These are phyloP conservation scores for Saccostrea glomerata DNA, from an alignment of 1,140 invertebrate species.

Conservation along the genomic window DNA sequence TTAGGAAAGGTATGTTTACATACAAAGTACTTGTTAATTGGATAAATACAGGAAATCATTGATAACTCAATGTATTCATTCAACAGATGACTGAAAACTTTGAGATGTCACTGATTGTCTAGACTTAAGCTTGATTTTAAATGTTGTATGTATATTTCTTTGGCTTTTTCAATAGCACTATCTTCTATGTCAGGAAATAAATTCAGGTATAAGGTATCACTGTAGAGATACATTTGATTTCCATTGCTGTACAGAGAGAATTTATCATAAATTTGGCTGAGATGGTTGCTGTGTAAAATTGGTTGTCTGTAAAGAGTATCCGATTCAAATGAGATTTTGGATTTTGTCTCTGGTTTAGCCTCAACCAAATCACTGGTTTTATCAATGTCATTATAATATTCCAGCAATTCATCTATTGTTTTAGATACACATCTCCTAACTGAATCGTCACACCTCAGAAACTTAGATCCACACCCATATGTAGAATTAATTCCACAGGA, in stretches of 20 bases:
- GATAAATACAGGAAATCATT: no score
- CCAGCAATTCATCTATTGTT: neutral
- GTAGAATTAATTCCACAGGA: slow-evolving; percentile 32
- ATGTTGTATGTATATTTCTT: neutral
- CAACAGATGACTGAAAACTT: no score
- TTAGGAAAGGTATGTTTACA: neutral
- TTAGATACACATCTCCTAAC: slow-evolving; percentile 40
- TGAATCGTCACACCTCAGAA: slow-evolving; percentile 43
- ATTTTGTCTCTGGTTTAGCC: neutral
- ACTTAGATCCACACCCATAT: slow-evolving; percentile 40
- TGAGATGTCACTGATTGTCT: no score
- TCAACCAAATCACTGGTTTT: neutral
- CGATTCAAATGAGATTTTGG: neutral
- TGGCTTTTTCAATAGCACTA: neutral
- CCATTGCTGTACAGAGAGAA: neutral
- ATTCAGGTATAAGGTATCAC: neutral
- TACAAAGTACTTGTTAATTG: neutral
- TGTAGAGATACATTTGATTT: neutral
- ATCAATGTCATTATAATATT: neutral
- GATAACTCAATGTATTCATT: no score
- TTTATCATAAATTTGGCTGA: neutral
- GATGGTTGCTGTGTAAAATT: neutral
- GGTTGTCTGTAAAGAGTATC: neutral
- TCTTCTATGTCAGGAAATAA: neutral
- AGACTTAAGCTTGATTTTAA: neutral